Evolutionary conservation across 2,888 invertebrate genomes (phyloP).

Genomic region (Peribatodes rhomboidaria): DNA sequence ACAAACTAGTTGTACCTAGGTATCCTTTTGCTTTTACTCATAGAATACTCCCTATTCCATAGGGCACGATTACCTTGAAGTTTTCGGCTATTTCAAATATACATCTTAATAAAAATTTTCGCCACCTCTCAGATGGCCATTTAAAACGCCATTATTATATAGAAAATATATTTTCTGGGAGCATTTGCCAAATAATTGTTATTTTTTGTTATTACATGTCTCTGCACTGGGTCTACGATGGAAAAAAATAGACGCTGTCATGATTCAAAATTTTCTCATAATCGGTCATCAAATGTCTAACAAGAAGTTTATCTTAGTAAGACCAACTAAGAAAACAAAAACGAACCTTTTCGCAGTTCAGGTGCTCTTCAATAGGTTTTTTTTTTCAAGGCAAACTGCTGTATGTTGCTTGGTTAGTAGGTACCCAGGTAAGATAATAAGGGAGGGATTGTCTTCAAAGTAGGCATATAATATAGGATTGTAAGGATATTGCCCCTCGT

Average conservation of each 20-base stretch:
- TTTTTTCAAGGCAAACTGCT: too few relatives aligned
- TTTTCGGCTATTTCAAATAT: constrained; percentile 30
- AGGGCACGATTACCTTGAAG: constrained; percentile 22
- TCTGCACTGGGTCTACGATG: constrained; percentile 19
- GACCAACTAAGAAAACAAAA: not conserved
- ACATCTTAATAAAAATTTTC: constrained; percentile 38
- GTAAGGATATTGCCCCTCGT: too few relatives aligned
- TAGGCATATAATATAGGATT: too few relatives aligned
- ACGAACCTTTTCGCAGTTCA: not conserved
- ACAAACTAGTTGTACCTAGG: not conserved
- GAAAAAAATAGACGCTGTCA: constrained; percentile 17
- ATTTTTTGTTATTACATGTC: constrained; percentile 24
- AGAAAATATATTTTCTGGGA: constrained; percentile 1
- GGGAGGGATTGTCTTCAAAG: not conserved
- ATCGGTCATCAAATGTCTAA: constrained; percentile 33
- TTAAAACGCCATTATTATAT: constrained; percentile 22
- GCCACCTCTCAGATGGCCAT: constrained; percentile 36
- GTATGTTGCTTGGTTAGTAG: too few relatives aligned
- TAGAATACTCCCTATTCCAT: too few relatives aligned
- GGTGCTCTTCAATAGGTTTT: not conserved
- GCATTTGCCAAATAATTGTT: not conserved
- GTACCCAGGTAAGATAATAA: too few relatives aligned
- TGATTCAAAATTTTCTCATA: constrained; percentile 27
- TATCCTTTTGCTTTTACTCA: too few relatives aligned
- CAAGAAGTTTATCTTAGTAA: constrained; percentile 28